A percentile compares a stretch with the other conserved stretches of the same genome.
phyloP scores from a whole-genome alignment of 2,113 vertebrate genomes.

The Nanorana parkeri region DNA sequence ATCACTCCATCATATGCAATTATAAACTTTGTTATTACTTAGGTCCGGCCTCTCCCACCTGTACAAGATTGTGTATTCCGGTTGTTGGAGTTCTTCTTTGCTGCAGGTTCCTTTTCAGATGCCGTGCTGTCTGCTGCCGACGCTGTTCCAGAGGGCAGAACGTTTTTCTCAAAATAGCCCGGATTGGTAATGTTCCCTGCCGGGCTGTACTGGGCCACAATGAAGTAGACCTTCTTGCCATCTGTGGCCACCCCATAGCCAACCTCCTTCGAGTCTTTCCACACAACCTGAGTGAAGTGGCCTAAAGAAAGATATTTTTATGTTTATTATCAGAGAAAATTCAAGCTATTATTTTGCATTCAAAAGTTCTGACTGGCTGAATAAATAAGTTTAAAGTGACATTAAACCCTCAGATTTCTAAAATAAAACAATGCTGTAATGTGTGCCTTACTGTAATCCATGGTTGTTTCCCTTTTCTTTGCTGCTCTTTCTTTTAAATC shows the following conservation, averaged over 20 bases:
- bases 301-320: slow-evolving; percentile 69
- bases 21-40: too few species aligned
- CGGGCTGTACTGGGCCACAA: slow-evolving; percentile 94
- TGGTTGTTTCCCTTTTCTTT: too few species aligned
- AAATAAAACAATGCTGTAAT: too few species aligned
- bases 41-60: neutral
- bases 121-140: neutral
- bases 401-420: too few species aligned
- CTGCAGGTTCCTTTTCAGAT: slow-evolving; percentile 5
- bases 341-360: neutral
- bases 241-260: slow-evolving; percentile 91
- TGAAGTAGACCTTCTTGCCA: slow-evolving; percentile 90
- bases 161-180: slow-evolving; percentile 94
- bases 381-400: too few species aligned
- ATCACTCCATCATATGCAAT: too few species aligned
- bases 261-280: slow-evolving; percentile 90
- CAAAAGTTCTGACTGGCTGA: too few species aligned
- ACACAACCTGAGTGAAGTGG: slow-evolving; percentile 98
- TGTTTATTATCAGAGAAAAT: neutral
- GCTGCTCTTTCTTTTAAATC: too few species aligned
- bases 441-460: too few species aligned
- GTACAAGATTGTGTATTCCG: neutral
- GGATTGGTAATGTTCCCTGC: slow-evolving; percentile 94
- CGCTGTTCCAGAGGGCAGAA: slow-evolving; percentile 75
- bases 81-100: neutral